Evolutionary conservation across 2,113 vertebrate genomes (phyloP).

Genomic region (Poicephalus gulielmi): DNA sequence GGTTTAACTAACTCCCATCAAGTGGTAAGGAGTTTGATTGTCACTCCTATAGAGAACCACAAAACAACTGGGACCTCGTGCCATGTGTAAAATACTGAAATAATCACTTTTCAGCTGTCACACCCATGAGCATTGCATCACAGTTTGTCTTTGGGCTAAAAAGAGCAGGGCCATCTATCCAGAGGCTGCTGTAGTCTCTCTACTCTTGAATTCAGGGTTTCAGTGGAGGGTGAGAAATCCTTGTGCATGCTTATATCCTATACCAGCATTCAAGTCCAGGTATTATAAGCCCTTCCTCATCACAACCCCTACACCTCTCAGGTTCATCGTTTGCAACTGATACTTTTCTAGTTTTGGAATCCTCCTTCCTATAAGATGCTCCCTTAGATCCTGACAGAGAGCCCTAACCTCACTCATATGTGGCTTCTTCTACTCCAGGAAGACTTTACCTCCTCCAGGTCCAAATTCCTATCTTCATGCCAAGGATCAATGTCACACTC

Average conservation of each 20-base stretch:
- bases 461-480: not conserved
- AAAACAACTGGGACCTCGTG: not conserved
- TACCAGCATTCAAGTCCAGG: not conserved
- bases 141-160: not conserved
- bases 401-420: too few species aligned
- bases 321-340: not conserved
- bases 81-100: not conserved
- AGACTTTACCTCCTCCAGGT: not conserved
- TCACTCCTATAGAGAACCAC: not conserved
- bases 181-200: not conserved
- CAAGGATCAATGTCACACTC: not conserved
- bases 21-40: not conserved
- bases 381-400: not conserved
- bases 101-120: not conserved
- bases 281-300: not conserved
- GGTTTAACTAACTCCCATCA: not conserved
- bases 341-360: not conserved
- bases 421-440: not conserved
- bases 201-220: not conserved
- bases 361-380: not conserved
- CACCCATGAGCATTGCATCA: not conserved
- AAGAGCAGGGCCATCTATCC: not conserved
- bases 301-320: not conserved
- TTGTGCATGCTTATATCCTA: not conserved
- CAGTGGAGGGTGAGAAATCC: not conserved